Evolutionary conservation across 2,113 vertebrate species (phyloP), one percentile per base, ranked within the genome.

Genomic region (Glaucomys volans): DNA sequence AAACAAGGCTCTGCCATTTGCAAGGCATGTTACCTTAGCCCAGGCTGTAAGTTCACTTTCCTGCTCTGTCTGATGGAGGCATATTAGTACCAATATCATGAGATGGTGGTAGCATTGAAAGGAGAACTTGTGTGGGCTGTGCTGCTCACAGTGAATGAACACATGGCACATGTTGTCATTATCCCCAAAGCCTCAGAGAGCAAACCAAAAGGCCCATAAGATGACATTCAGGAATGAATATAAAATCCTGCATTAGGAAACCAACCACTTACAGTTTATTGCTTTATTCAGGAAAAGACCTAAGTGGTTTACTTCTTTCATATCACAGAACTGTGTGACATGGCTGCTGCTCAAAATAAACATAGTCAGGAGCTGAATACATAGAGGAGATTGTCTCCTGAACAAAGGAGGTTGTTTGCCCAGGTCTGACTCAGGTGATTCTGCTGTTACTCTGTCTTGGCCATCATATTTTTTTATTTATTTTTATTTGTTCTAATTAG

Each of bases 221-320:
- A 47, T 82, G 32, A 82, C 24, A 71, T 50, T 66, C 52, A 62
- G 67, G 4, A 10, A 81, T 24, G 30, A 75, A 44, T 44, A 28
- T 76, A 90, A 95, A 93, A 90, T 22, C 37, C 47, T 83, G 32
- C 40, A 44, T 7, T 13, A 87, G 54, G 62, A 95, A 90, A 87
- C 52, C 54, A 72, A 52, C 75, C n/a, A 95, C 44, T 90, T 81
- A 82, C 4, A 47, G 18, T 62, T 83, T 83, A 86, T 77, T 82
- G 59, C 26, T 87, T 59, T 62, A 81, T 32, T 24, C 35, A 90
- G 54, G 52, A 77, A 57, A 77, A 90, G 32, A 32, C 57, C 42
- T 44, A 86, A 76, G 12, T 64, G 37, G 5, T 44, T 87, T 87
- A 42, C 72, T 76, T 83, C 22, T 35, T 44, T 87, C 37, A 42